Conservation (phyloP, 2,113 vertebrate genomes). For the Talpa occidentalis region DNA sequence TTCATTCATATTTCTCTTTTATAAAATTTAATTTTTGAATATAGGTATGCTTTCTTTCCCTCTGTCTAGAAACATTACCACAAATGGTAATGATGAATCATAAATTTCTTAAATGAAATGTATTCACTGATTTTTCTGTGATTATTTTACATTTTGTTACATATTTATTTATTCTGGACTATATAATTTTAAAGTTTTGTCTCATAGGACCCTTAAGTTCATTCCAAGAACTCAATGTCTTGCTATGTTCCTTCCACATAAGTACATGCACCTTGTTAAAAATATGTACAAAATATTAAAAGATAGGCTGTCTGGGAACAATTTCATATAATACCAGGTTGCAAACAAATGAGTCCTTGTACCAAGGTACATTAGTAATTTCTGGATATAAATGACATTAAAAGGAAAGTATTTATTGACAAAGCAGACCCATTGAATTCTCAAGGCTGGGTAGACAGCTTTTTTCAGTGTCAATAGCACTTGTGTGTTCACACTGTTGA, state of each 20-base stretch:
- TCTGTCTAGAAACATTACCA: background rate
- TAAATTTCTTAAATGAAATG: slow-evolving; percentile 46
- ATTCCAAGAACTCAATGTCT: slow-evolving; percentile 39
- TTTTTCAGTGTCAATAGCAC: slow-evolving; percentile 57
- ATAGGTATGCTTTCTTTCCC: slow-evolving; percentile 16
- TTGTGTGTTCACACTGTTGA: slow-evolving; percentile 38
- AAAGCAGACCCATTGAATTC: slow-evolving; percentile 56
- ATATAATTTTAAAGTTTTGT: slow-evolving; percentile 47
- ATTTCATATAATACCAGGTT: slow-evolving; percentile 61
- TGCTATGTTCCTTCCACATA: slow-evolving; percentile 40
- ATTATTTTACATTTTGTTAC: slow-evolving; percentile 53
- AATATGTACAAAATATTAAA: slow-evolving; percentile 64
- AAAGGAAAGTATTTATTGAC: slow-evolving; percentile 59
- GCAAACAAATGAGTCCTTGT: slow-evolving; percentile 72
- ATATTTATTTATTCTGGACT: slow-evolving; percentile 13
- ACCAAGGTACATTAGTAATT: slow-evolving; percentile 49
- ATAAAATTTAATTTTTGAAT: slow-evolving; percentile 55
- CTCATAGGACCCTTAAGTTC: background rate
- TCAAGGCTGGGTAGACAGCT: slow-evolving; percentile 34
- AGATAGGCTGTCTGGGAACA: slow-evolving; percentile 58
- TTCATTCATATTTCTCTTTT: slow-evolving; percentile 42
- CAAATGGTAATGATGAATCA: background rate
- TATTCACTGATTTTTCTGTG: background rate
- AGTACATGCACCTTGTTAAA: slow-evolving; percentile 70
- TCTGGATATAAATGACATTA: slow-evolving; percentile 58